A percentile compares a stretch with the other conserved stretches of the same genome.
phyloP scores from a whole-genome alignment of 2,113 vertebrate genomes.

The Holacanthus passer region DNA sequence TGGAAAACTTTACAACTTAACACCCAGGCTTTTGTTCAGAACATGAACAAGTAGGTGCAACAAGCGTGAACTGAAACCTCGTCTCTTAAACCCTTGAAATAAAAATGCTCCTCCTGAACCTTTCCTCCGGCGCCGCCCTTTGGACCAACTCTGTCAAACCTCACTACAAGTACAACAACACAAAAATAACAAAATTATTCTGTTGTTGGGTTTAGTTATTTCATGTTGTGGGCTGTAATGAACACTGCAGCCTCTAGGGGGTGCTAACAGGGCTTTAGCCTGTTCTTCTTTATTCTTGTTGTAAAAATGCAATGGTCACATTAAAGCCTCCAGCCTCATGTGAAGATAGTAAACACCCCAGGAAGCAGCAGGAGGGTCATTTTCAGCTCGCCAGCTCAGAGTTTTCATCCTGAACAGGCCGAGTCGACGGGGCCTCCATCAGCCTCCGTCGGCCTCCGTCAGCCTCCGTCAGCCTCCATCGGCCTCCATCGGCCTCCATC shows the following conservation, averaged over 20 bases:
- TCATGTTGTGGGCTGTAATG: not conserved
- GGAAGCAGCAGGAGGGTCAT: conserved; percentile 5
- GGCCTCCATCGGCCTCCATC: too few relatives aligned
- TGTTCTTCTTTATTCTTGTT: not conserved
- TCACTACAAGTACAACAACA: not conserved
- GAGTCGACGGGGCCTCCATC: too few relatives aligned
- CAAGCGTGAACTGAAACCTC: not conserved
- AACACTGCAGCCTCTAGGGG: conserved; percentile 16
- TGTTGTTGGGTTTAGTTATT: too few relatives aligned
- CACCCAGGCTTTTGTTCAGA: not conserved
- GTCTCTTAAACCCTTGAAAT: not conserved
- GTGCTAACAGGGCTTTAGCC: conserved; percentile 11
- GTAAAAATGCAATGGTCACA: not conserved
- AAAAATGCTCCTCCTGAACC: too few relatives aligned
- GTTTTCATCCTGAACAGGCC: conserved; percentile 41
- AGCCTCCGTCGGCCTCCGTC: conserved; percentile 45
- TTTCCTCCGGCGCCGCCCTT: not conserved
- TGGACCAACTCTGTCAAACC: not conserved
- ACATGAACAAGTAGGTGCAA: not conserved
- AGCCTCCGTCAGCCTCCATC: conserved; percentile 53
- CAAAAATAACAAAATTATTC: too few relatives aligned
- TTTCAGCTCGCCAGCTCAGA: conserved; percentile 18
- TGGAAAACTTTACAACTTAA: not conserved
- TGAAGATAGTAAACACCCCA: conserved; percentile 16
- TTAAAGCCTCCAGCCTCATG: conserved; percentile 6